phyloP scores from a whole-genome alignment of 2,113 vertebrate genomes.

The Oryzias javanicus region DNA sequence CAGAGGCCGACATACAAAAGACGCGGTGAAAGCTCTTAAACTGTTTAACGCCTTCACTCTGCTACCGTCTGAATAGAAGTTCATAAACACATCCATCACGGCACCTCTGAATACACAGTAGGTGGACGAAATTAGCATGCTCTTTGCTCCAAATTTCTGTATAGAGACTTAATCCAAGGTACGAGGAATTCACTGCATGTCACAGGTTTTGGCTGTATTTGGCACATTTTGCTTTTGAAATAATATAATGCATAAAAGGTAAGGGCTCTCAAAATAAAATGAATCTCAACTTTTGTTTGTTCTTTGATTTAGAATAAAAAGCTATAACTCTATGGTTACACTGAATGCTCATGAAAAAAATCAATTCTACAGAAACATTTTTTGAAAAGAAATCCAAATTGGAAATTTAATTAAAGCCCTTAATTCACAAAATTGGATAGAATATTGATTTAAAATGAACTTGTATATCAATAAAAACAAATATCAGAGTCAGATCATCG shows the following conservation, averaged over 20 bases:
- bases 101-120: neutral
- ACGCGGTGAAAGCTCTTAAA: neutral
- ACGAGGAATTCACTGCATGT: neutral
- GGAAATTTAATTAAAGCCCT: no score
- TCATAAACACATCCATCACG: neutral
- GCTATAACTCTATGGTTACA: no score
- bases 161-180: neutral
- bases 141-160: neutral
- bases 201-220: conserved; percentile 15
- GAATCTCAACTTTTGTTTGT: no score
- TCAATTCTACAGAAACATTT: no score
- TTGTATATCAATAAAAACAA: no score
- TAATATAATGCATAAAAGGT: neutral
- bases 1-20: neutral
- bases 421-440: no score
- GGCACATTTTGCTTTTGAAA: conserved; percentile 7
- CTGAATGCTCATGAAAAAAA: no score
- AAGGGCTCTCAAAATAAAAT: no score
- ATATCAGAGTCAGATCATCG: no score
- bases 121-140: neutral
- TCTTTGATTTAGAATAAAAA: no score
- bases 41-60: neutral
- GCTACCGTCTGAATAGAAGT: neutral
- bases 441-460: no score
- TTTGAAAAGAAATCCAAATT: no score